These are phyloP conservation scores for Amyelois transitella DNA, from an alignment of 1,140 invertebrate genomes.

Conservation along the genomic window DNA sequence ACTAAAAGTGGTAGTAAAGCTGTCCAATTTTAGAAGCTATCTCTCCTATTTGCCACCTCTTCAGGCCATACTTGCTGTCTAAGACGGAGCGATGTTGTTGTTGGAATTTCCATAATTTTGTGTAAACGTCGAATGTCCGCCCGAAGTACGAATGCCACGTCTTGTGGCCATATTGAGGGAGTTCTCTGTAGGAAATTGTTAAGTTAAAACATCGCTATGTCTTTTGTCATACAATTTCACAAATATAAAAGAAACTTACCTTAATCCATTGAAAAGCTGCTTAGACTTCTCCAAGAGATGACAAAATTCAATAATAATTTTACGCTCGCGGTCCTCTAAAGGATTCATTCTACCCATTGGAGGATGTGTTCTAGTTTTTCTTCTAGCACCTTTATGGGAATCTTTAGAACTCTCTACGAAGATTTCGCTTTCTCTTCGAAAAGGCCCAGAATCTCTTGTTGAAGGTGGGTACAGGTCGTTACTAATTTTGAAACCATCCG, in stretches of 20 bases:
- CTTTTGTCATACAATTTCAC: background rate
- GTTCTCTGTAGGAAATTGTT: slow-evolving; percentile 87
- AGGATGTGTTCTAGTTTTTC: too few species aligned
- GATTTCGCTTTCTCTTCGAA: too few species aligned
- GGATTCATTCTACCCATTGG: slow-evolving; percentile 16
- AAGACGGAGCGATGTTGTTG: slow-evolving; percentile 95
- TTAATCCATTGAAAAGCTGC: slow-evolving; percentile 96
- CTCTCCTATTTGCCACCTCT: slow-evolving; percentile 99
- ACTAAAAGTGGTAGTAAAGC: slow-evolving; percentile 99
- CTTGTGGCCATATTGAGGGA: slow-evolving; percentile 97
- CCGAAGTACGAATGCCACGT: slow-evolving; percentile 99
- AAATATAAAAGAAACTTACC: slow-evolving; percentile 74
- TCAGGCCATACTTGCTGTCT: slow-evolving; percentile 95
- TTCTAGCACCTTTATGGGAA: too few species aligned
- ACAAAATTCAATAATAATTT: slow-evolving; percentile 97
- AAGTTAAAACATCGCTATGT: background rate
- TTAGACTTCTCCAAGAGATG: slow-evolving; percentile 98
- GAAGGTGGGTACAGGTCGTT: too few species aligned
- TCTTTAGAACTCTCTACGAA: too few species aligned
- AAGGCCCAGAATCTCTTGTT: too few species aligned
- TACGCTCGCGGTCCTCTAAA: slow-evolving; percentile 91
- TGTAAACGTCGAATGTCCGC: slow-evolving; percentile 98
- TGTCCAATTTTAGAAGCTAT: slow-evolving; percentile 99
- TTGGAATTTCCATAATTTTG: slow-evolving; percentile 99
- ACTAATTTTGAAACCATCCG: too few species aligned